phyloP scores from a whole-genome alignment of 2,797 vertebrate species.

The Helarctos malayanus region DNA sequence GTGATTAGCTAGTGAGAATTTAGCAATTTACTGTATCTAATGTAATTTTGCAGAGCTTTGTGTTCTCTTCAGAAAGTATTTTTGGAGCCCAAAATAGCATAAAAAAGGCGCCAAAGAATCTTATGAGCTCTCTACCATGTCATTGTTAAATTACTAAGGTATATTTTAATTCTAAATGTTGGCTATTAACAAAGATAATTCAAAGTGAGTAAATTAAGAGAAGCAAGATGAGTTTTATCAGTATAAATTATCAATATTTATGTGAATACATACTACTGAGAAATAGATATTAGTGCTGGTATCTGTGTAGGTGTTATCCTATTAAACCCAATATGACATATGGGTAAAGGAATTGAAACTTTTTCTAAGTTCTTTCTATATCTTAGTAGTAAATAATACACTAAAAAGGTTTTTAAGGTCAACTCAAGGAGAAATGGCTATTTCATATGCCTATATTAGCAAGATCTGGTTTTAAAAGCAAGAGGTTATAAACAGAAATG shows the following conservation, averaged over 20 bases:
- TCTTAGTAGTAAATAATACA: background rate
- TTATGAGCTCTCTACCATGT: background rate
- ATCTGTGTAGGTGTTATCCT: background rate
- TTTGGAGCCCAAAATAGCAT: background rate
- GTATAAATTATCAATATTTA: background rate
- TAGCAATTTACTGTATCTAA: background rate
- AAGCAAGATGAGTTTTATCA: background rate
- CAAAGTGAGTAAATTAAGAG: background rate
- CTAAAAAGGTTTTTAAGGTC: background rate
- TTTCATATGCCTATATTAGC: background rate
- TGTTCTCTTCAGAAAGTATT: background rate
- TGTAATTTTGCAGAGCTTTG: background rate
- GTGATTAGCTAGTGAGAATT: background rate
- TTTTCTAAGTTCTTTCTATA: background rate
- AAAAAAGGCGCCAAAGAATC: background rate
- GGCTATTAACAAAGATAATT: background rate
- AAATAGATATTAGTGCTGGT: background rate
- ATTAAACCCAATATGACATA: background rate
- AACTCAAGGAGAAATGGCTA: background rate
- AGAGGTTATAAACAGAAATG: background rate
- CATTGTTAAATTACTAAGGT: background rate
- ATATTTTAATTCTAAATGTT: slow-evolving; percentile 16
- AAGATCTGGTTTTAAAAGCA: background rate
- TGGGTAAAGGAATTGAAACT: background rate
- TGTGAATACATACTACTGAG: background rate